These are phyloP conservation scores for Spinus pinus DNA, from an alignment of 2,797 vertebrate species.

Conservation along the genomic window DNA sequence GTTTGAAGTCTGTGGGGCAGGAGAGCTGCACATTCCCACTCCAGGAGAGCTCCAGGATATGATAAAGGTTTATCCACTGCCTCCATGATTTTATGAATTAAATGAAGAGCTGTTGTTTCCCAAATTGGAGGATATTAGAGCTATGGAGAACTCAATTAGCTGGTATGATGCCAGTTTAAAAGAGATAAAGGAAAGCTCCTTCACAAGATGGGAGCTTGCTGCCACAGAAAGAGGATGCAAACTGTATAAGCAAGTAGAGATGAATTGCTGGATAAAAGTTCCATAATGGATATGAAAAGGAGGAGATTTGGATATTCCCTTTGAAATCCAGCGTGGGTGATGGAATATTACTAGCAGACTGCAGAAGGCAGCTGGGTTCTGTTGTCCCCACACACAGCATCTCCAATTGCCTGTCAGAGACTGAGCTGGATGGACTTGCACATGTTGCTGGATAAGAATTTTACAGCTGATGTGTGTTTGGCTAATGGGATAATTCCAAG, in stretches of 20 bases:
- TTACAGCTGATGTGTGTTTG: not conserved
- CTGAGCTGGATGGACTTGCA: not conserved
- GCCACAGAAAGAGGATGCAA: not conserved
- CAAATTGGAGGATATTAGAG: not conserved
- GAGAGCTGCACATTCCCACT: not conserved
- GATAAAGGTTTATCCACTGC: not conserved
- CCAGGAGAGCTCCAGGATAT: not conserved
- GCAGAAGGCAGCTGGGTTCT: not conserved
- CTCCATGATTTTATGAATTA: not conserved
- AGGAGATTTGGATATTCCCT: not conserved
- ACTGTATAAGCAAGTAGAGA: not conserved
- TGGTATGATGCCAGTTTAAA: not conserved
- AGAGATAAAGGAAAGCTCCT: not conserved
- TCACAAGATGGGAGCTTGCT: not conserved
- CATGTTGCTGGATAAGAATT: not conserved
- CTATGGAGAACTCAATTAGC: not conserved
- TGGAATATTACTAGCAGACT: not conserved
- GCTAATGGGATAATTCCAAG: not conserved
- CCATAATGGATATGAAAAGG: not conserved
- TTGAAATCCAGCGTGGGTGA: accelerated
- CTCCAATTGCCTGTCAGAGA: not conserved
- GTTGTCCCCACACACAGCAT: not conserved
- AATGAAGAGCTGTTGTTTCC: not conserved
- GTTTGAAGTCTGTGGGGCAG: not conserved
- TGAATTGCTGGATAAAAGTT: not conserved